Base-by-base conservation (phyloP, 2,113 vertebrate species). In the Bos javanicus region DNA sequence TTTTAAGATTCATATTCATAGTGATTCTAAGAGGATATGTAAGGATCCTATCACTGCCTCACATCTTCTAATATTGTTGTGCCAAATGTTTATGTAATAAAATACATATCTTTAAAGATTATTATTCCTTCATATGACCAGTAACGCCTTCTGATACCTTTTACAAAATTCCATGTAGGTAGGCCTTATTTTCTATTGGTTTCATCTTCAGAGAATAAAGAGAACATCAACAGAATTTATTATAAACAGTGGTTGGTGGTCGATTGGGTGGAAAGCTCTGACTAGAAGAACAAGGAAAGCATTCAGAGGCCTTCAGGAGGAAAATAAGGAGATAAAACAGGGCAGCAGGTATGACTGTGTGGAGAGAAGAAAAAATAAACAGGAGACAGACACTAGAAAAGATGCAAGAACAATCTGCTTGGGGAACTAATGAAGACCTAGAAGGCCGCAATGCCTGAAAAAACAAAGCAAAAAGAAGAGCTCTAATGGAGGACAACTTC, bases 381-480 rank as follows among this genome's bases (percentile, higher is more conserved):
- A 33, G 54, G 60, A 94, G 36, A 87, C 33, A 87, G 54, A 84
- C 82, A 57, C 26, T 50, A 60, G 43, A 30, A 60, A 56, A 82
- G 67, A 94, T 11, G 64, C 7, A 76, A 33, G 25, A 2, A 10
- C 9, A n/a, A 10, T n/a, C 21, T 52, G 71, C n/a, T 14, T 46
- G 39, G 56, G 19, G 67, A 87, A 54, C 8, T 6, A n/a, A 57
- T 7, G 43, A 86, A 93, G 56, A 94, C 43, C 16, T 36, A 36
- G 78, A 50, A 64, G 26, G 19, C 4, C 0, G 0, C 3, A 56
- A 16, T 2, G 26, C 25, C 30, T 7, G 6, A 15, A 59, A 43
- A 52, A n/a, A 26, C 8, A 43, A 28, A 12, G 33, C 71, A n/a
- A 21, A 71, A 39, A 52, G 19, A 64, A 90, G 30, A 4, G 4